Percentiles rank a stretch among this genome's conserved stretches.
Evolutionary conservation across 2,888 invertebrate species (phyloP).

Genomic region (Apantesis nais): DNA sequence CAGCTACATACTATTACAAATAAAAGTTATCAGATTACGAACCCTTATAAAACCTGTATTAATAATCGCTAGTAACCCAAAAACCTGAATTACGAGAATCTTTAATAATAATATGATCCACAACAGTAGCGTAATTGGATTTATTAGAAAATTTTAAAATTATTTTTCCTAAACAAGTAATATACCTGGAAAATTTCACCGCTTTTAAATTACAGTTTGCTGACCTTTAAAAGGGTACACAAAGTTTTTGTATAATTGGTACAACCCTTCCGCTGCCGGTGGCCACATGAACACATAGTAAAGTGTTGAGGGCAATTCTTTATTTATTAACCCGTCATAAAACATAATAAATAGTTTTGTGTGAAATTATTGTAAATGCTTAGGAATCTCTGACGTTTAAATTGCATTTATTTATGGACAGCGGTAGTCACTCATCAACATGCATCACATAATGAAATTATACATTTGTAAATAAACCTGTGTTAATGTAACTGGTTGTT

Average conservation of each 20-base stretch:
- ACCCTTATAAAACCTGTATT: not conserved
- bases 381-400: no score
- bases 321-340: not conserved
- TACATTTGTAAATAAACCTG: no score
- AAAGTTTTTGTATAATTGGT: conserved; percentile 3
- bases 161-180: not conserved
- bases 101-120: no score
- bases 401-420: no score
- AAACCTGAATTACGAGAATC: not conserved
- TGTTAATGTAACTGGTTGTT: no score
- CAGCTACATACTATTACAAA: no score
- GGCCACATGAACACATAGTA: not conserved
- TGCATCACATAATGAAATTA: no score
- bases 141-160: not conserved
- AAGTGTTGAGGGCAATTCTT: not conserved
- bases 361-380: not conserved
- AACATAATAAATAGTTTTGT: not conserved
- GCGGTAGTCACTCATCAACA: no score
- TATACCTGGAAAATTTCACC: not conserved
- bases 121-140: no score
- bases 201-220: not conserved
- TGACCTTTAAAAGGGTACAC: conserved; percentile 1
- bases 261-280: not conserved
- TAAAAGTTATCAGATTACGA: not conserved
- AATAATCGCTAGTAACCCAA: no score